Evolutionary conservation across 2,888 invertebrate species (phyloP).

Genomic region (Macropis europaea): DNA sequence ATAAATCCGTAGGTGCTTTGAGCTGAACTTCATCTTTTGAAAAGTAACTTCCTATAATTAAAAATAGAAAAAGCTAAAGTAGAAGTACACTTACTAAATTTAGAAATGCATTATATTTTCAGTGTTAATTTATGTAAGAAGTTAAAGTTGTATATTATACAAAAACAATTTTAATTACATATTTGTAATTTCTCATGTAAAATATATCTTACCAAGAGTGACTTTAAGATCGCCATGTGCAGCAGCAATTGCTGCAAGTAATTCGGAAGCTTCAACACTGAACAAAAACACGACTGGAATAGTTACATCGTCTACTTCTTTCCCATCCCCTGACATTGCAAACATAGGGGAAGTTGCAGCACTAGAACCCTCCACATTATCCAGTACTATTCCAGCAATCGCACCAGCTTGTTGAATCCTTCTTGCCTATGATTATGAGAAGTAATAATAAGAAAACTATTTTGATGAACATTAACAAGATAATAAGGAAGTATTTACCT

Average conservation of each 20-base stretch:
- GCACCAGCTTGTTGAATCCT: constrained; percentile 91
- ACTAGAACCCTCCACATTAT: constrained; percentile 89
- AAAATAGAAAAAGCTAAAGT: background rate
- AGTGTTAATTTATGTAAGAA: too few species aligned
- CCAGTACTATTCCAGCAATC: constrained; percentile 91
- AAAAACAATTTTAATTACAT: background rate
- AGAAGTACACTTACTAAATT: too few species aligned
- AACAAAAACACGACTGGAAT: constrained; percentile 97
- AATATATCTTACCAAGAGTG: constrained; percentile 70
- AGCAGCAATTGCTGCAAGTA: constrained; percentile 83
- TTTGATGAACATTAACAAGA: background rate
- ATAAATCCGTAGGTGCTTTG: constrained; percentile 75
- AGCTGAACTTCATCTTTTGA: constrained; percentile 72
- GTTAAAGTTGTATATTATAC: too few species aligned
- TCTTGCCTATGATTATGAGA: constrained; percentile 83
- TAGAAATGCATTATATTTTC: too few species aligned
- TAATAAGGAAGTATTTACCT: constrained; percentile 80
- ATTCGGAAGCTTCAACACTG: constrained; percentile 86
- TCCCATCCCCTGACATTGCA: constrained; percentile 97
- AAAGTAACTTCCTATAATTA: constrained; percentile 65
- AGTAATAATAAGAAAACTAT: background rate
- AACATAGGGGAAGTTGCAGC: constrained; percentile 91
- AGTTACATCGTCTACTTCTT: constrained; percentile 86
- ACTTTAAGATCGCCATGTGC: constrained; percentile 67
- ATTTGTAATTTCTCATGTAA: background rate